Base-by-base conservation (phyloP, 2,888 invertebrate species). In the Pemphredon lugubris region DNA sequence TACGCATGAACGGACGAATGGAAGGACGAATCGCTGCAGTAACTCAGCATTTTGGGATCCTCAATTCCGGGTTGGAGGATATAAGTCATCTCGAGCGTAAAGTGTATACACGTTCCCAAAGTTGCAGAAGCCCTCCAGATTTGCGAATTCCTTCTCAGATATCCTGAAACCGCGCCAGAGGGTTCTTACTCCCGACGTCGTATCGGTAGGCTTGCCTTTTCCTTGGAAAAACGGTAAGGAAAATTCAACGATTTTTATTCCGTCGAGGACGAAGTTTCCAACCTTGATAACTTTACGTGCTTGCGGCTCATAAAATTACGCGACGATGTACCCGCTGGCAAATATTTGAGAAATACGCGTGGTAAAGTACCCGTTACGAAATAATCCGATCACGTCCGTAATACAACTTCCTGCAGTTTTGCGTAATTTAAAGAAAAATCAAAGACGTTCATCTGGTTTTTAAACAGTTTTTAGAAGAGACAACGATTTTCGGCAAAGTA, bases 61-160 rank as follows among this genome's bases (percentile, higher is more conserved):
- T 39, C 65, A 58, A 76, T 71, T 66, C 65, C 59, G 51, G 45
- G 37, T 40, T 60, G 74, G 59, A 53, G 66, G 65, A 40, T 67
- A 64, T 60, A 57, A 68, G 73, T 76, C 68, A 77, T 63, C 55
- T 80, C 66, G 58, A 79, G 79, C 80, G 75, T 77, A 55, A 80
- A 79, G 70, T 79, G 67, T 79, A 79, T 65, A 79, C 64, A 76
- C 61, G 60, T 26, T 34, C 21, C 53, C 23, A n/a, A 57, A 44
- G 58, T 58, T 68, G 55, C 32, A 32, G 20, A 44, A 40, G 51
- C 47, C 55, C 74, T 68, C 40, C 48, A 26, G 67, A 67, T 72
- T 72, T 67, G 45, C 64, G 40, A 55, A 47, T 45, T 48, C 48
- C 30, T 53, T 40, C 21, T 40, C 14, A 39, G 14, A 30, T 40